A percentile compares a stretch with the other conserved stretches of the same genome.
phyloP scores from a whole-genome alignment of 2,888 invertebrate species.

The Gonocerus acuteangulatus region DNA sequence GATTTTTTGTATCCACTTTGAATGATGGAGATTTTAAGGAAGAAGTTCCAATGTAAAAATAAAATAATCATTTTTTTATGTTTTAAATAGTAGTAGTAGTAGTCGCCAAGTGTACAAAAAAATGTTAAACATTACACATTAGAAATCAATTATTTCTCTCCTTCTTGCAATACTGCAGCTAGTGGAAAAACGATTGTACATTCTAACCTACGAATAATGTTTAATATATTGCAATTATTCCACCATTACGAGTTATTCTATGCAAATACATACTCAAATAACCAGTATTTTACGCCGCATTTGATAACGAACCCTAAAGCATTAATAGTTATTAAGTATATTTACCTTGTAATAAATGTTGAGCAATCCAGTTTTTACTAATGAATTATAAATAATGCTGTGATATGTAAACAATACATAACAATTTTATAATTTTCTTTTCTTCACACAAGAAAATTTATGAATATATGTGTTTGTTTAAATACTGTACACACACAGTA shows the following conservation, averaged over 20 bases:
- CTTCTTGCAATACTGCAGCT: constrained; percentile 10
- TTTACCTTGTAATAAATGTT: constrained; percentile 25
- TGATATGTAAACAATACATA: constrained; percentile 23
- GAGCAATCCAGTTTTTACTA: constrained; percentile 25
- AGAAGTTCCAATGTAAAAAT: too few species aligned
- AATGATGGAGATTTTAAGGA: too few species aligned
- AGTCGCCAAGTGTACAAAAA: too few species aligned
- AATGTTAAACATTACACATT: too few species aligned
- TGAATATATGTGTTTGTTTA: background rate
- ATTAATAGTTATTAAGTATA: constrained; percentile 14
- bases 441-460: background rate
- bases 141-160: too few species aligned
- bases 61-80: too few species aligned
- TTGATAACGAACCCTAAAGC: constrained; percentile 10
- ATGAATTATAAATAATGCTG: constrained; percentile 15
- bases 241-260: constrained; percentile 6
- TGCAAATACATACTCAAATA: background rate
- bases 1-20: too few species aligned
- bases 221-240: constrained; percentile 5
- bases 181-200: constrained; percentile 7
- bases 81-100: too few species aligned
- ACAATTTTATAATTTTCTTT: constrained; percentile 8
- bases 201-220: constrained; percentile 6
- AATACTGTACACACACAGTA: too few species aligned
- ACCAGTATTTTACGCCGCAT: background rate